Evolutionary conservation across 1,140 invertebrate species (phyloP), one percentile per base, ranked within the genome.

Genomic region (Temnothorax curvispinosus): DNA sequence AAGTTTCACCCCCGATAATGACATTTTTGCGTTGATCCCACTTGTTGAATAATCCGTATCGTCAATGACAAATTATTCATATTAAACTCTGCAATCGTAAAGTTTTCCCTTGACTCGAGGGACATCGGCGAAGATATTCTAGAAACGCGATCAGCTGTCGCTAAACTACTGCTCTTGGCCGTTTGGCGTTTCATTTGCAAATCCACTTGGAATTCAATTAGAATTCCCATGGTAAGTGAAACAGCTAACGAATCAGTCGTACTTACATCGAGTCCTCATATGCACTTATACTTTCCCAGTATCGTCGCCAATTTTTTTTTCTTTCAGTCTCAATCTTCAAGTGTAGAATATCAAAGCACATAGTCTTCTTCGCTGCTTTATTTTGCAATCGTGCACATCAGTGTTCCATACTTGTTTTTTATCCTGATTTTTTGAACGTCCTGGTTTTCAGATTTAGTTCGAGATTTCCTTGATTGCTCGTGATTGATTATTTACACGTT

Each of bases 161-260:
- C 52, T 54, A 74, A 86, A 77, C 41, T 67, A 50, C 35, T 32
- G 71, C 11, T 65, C 74, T 32, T 7, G n/a, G 62, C 27, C 21
- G 72, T 72, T 87, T 64, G 72, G 62, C 58, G 85, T 89, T 87
- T 13, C 67, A 88, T 90, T 90, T 90, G 67, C 85, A 9, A 71
- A 89, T 85, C 85, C 75, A 90, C 78, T 90, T 90, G 88, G 60
- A 75, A 87, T 80, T 81, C 80, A 90, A 90, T 90, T 90, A 90
- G 88, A 89, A 87, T 87, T 81, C 27, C 38, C 78, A 71, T 56
- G 89, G 44, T 90, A 90, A 90, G 67, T 89, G 85, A 87, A 15
- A 74, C 58, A 2, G 52, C 27, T 52, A 81, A 47, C 58, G 11
- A n/a, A n/a, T 35, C 60, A 82, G 35, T 18, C 47, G 21, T 44